Evolutionary conservation across 2,113 vertebrate genomes (phyloP).

Genomic region (Heterotis niloticus): DNA sequence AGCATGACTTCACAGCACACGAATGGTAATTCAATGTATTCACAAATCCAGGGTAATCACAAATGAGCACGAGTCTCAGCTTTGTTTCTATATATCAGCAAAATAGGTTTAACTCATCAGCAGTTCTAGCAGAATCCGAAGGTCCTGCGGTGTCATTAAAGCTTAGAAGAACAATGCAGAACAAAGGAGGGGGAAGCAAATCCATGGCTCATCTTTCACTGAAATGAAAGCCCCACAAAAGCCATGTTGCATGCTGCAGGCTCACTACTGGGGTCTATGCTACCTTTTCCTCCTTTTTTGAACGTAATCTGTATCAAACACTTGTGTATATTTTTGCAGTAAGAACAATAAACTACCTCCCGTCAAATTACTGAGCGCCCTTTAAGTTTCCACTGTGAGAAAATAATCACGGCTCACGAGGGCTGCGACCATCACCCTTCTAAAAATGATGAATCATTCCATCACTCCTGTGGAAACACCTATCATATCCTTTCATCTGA

Average conservation of each 20-base stretch:
- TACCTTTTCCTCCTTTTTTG: too few relatives aligned
- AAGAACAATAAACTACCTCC: too few relatives aligned
- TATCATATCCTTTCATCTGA: conserved; percentile 19
- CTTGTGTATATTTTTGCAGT: too few relatives aligned
- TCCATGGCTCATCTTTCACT: too few relatives aligned
- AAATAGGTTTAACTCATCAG: conserved; percentile 6
- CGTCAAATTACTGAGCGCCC: too few relatives aligned
- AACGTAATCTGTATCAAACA: too few relatives aligned
- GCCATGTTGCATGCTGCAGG: too few relatives aligned
- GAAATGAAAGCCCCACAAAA: too few relatives aligned
- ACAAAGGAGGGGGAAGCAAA: not conserved
- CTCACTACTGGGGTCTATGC: too few relatives aligned
- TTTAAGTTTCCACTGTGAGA: not conserved
- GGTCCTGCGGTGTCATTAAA: not conserved
- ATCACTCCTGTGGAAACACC: conserved; percentile 4
- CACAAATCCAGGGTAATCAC: not conserved
- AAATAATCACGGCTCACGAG: not conserved
- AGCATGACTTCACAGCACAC: not conserved
- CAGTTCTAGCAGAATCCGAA: not conserved
- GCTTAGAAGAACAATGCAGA: not conserved
- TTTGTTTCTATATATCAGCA: not conserved
- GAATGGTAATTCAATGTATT: not conserved
- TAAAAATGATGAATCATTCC: conserved; percentile 25
- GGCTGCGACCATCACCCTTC: not conserved
- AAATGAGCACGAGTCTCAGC: not conserved